A percentile compares a stretch with the other conserved stretches of the same genome.
Evolutionary conservation across 2,888 invertebrate genomes (phyloP).

Genomic region (Papilio demoleus): DNA sequence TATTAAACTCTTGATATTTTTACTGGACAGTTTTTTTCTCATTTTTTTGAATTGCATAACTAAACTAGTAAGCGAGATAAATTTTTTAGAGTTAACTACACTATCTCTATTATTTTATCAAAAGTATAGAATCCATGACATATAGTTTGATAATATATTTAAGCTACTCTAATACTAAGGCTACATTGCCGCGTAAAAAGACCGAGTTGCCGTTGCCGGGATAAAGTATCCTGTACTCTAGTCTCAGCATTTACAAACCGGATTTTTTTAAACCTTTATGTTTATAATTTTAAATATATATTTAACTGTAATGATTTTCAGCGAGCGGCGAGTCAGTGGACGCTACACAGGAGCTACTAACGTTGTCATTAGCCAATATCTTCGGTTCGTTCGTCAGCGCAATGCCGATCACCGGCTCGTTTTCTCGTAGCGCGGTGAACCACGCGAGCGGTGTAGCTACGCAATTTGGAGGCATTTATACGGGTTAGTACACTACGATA

Average conservation of each 20-base stretch:
- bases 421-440: constrained; percentile 95
- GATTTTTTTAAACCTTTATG: too few species aligned
- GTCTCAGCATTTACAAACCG: too few species aligned
- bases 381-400: constrained; percentile 94
- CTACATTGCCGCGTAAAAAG: too few species aligned
- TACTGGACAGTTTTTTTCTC: neutral
- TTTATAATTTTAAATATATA: too few species aligned
- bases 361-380: constrained; percentile 92
- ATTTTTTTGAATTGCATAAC: neutral
- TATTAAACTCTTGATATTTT: constrained; percentile 4
- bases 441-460: constrained; percentile 97
- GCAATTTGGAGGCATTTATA: constrained; percentile 93
- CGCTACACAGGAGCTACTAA: constrained; percentile 95
- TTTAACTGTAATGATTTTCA: constrained; percentile 51
- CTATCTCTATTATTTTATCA: too few species aligned
- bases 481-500: constrained; percentile 78
- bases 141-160: too few species aligned
- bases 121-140: too few species aligned
- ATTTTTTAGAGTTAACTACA: neutral
- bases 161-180: too few species aligned
- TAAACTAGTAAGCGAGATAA: neutral
- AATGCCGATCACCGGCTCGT: constrained; percentile 95
- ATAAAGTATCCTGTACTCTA: too few species aligned
- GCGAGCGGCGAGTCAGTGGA: constrained; percentile 91
- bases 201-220: too few species aligned